Evolutionary conservation across 2,888 invertebrate species (phyloP).

Genomic region (Drosophila lutescens): DNA sequence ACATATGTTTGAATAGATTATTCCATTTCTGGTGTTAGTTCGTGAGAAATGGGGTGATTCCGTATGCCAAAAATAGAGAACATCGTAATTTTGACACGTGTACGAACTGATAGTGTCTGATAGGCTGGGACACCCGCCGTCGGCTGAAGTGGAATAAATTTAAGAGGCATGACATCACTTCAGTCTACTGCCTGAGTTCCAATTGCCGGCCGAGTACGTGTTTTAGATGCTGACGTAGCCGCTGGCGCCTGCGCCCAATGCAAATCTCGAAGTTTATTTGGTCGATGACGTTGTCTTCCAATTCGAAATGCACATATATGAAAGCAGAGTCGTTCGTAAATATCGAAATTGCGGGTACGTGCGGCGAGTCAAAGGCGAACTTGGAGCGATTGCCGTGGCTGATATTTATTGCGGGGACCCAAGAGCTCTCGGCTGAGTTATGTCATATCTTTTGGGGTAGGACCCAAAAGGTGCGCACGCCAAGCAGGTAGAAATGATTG

Average conservation of each 20-base stretch:
- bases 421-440: slow-evolving; percentile 43
- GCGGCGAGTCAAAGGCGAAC: slow-evolving; percentile 52
- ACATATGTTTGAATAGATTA: too few relatives aligned
- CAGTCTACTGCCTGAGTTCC: slow-evolving; percentile 44
- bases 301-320: slow-evolving; percentile 50
- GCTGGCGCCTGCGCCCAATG: slow-evolving; percentile 69
- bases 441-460: slow-evolving; percentile 47
- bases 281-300: slow-evolving; percentile 50
- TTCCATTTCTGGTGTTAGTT: background rate
- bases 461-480: slow-evolving; percentile 10
- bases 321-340: slow-evolving; percentile 8
- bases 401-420: slow-evolving; percentile 41
- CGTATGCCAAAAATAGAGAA: background rate
- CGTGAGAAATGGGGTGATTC: background rate
- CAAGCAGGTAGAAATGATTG: slow-evolving; percentile 62
- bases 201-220: slow-evolving; percentile 46
- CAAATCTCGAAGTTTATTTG: slow-evolving; percentile 51
- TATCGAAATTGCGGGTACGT: slow-evolving; percentile 16
- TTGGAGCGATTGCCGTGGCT: slow-evolving; percentile 55
- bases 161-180: slow-evolving; percentile 71
- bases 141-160: slow-evolving; percentile 56
- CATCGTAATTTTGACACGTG: slow-evolving; percentile 1
- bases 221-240: slow-evolving; percentile 55
- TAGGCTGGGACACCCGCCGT: slow-evolving; percentile 38
- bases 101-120: slow-evolving; percentile 42